Conservation (phyloP, 2,113 vertebrate species). For the Dipodomys ordii region DNA sequence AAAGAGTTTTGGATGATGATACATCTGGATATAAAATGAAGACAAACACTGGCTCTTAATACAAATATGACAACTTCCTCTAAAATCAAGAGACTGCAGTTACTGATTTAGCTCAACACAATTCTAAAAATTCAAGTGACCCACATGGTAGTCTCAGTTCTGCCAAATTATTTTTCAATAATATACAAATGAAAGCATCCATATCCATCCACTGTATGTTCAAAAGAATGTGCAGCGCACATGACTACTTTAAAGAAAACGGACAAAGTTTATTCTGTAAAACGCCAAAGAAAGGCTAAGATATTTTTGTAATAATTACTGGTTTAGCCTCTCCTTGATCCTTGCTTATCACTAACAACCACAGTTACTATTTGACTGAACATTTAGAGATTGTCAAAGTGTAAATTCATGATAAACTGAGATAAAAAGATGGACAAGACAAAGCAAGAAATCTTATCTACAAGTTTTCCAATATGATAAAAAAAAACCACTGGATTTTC, state of each 20-base stretch:
- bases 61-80: not conserved
- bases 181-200: not conserved
- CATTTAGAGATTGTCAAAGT: not conserved
- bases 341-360: not conserved
- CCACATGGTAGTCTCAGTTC: not conserved
- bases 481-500: constrained; percentile 24
- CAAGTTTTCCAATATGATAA: not conserved
- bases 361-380: not conserved
- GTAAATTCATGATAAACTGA: not conserved
- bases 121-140: constrained; percentile 43
- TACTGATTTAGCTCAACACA: not conserved
- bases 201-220: not conserved
- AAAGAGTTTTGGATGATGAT: constrained; percentile 19
- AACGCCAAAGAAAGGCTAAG: constrained; percentile 10
- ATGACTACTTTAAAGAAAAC: not conserved
- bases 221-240: not conserved
- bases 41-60: not conserved
- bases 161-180: not conserved
- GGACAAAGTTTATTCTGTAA: constrained; percentile 12
- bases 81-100: not conserved
- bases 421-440: not conserved
- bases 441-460: not conserved
- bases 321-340: not conserved
- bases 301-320: not conserved
- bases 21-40: not conserved